phyloP scores from a whole-genome alignment of 2,888 invertebrate species.

The Lapara coniferarum region DNA sequence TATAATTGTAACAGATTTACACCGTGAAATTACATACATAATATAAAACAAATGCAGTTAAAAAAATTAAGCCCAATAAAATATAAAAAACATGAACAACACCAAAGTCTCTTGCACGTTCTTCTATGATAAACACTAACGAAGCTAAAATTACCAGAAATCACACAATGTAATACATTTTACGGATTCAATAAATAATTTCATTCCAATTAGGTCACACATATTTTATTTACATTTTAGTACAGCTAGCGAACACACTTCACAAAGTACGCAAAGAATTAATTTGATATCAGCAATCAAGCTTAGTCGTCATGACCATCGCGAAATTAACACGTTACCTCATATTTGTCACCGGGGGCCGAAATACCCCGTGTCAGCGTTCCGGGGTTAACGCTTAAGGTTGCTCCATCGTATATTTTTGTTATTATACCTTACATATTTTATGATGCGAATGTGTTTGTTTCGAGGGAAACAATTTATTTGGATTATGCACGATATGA shows the following conservation, averaged over 20 bases:
- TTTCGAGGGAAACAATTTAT: constrained; percentile 11
- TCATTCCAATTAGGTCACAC: too few relatives aligned
- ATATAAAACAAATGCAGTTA: too few relatives aligned
- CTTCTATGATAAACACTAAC: too few relatives aligned
- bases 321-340: background rate
- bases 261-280: constrained; percentile 30
- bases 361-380: constrained; percentile 20
- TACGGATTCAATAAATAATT: too few relatives aligned
- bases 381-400: constrained; percentile 16
- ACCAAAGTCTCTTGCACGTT: too few relatives aligned
- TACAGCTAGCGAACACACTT: too few relatives aligned
- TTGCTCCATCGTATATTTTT: constrained; percentile 11
- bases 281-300: constrained; percentile 41
- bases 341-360: constrained; percentile 18
- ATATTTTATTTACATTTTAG: too few relatives aligned
- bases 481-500: constrained; percentile 12
- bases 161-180: too few relatives aligned
- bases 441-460: constrained; percentile 12
- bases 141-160: too few relatives aligned
- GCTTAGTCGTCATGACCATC: constrained; percentile 11
- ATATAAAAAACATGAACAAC: too few relatives aligned
- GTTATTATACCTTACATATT: constrained; percentile 19
- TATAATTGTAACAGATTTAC: background rate
- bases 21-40: too few relatives aligned
- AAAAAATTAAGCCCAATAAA: too few relatives aligned